A percentile compares a stretch with the other conserved stretches of the same genome.
These are phyloP conservation scores for Aegithalos caudatus DNA, from an alignment of 2,113 vertebrate genomes.

Conservation along the genomic window DNA sequence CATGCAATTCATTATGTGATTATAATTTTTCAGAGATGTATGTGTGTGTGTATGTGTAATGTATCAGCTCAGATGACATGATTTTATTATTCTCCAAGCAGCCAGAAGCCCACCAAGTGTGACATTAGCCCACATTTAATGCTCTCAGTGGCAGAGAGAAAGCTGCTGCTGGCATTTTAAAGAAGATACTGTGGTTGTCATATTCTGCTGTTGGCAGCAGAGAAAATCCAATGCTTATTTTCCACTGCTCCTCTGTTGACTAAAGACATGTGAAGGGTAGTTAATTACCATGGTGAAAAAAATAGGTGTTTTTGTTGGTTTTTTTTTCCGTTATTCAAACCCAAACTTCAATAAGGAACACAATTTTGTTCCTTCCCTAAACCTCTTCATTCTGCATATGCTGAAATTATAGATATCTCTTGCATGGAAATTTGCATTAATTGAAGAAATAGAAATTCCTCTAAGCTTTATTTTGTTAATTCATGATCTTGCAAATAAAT, in stretches of 20 bases:
- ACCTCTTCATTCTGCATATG: neutral
- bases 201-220: neutral
- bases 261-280: neutral
- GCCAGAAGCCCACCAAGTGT: neutral
- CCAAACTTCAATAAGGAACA: neutral
- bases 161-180: neutral
- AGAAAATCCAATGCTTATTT: neutral
- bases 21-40: neutral
- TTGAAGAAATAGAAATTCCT: neutral
- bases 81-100: neutral
- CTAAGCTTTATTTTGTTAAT: neutral
- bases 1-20: neutral
- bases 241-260: neutral
- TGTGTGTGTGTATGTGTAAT: neutral
- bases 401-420: neutral
- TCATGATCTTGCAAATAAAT: neutral
- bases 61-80: neutral
- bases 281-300: neutral
- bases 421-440: neutral
- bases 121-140: neutral
- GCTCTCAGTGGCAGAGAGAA: neutral
- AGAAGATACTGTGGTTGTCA: neutral
- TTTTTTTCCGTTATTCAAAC: neutral
- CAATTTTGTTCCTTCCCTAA: rapidly evolving
- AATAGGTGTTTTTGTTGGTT: too few species aligned